These are phyloP conservation scores for Pararge aegeria DNA, from an alignment of 1,140 invertebrate species.

Conservation along the genomic window DNA sequence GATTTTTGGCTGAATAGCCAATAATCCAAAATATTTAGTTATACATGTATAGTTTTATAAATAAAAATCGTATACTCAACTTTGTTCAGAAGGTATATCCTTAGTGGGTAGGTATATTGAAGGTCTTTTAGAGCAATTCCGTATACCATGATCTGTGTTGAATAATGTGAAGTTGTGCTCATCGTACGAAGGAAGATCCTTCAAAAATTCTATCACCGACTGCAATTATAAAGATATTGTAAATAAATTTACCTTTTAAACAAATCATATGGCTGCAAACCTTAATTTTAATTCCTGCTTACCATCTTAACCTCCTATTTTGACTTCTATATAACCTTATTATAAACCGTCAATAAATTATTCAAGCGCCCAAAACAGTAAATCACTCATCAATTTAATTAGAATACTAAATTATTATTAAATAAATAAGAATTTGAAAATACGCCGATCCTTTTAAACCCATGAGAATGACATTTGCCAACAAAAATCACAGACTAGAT, in stretches of 20 bases:
- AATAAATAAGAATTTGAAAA: not conserved
- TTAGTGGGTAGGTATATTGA: constrained; percentile 94
- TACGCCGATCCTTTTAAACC: too few species aligned
- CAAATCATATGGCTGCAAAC: constrained; percentile 1
- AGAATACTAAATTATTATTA: not conserved
- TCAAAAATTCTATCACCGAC: constrained; percentile 93
- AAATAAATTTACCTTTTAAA: not conserved
- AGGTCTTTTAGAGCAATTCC: constrained; percentile 91
- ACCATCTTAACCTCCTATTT: constrained; percentile 47
- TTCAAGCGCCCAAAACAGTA: too few species aligned
- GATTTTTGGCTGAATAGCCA: too few species aligned
- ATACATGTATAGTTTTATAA: constrained; percentile 13
- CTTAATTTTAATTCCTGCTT: constrained; percentile 15
- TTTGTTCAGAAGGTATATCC: constrained; percentile 93
- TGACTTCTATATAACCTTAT: too few species aligned
- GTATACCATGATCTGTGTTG: constrained; percentile 91
- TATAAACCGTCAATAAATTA: too few species aligned
- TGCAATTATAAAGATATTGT: constrained; percentile 61
- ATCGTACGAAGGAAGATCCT: constrained; percentile 93
- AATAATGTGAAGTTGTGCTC: constrained; percentile 95
- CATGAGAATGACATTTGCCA: too few species aligned
- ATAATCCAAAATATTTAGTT: too few species aligned
- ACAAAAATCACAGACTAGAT: too few species aligned
- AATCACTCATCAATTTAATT: too few species aligned
- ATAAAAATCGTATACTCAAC: constrained; percentile 76